These are phyloP conservation scores for Parascotia fuliginaria DNA, from an alignment of 2,888 invertebrate genomes.

Conservation along the genomic window DNA sequence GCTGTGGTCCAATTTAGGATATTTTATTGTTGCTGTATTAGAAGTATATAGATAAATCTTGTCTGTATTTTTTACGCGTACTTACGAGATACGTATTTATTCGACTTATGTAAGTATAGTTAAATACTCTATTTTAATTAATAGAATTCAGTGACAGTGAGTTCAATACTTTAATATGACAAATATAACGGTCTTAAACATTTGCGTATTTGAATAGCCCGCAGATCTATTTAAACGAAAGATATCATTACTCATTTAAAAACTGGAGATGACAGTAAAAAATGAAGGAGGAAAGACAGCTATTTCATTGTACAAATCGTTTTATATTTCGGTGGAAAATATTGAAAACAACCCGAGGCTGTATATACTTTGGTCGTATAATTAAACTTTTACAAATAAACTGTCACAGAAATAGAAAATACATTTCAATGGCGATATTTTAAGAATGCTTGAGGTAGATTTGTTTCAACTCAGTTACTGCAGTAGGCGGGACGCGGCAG, in stretches of 20 bases:
- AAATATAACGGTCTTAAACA: conserved; percentile 2
- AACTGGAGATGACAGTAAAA: conserved; percentile 39
- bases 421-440: conserved; percentile 53
- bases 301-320: conserved; percentile 29
- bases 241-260: conserved; percentile 42
- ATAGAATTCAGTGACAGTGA: background rate
- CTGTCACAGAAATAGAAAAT: conserved; percentile 52
- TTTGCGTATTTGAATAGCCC: conserved; percentile 30
- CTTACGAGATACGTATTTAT: too few species aligned
- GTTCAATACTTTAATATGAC: background rate
- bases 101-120: too few species aligned
- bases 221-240: conserved; percentile 29
- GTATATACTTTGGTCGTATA: conserved; percentile 38
- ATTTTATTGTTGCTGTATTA: background rate
- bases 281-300: conserved; percentile 32
- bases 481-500: conserved; percentile 59
- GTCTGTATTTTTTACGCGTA: too few species aligned
- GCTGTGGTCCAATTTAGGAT: background rate
- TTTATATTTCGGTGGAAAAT: conserved; percentile 36
- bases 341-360: conserved; percentile 39
- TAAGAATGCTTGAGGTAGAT: conserved; percentile 60
- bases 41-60: too few species aligned
- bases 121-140: too few species aligned
- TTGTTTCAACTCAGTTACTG: conserved; percentile 74
- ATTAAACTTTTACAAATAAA: conserved; percentile 56